These are phyloP conservation scores for Parnassius apollo DNA, from an alignment of 2,888 invertebrate species.

Conservation along the genomic window DNA sequence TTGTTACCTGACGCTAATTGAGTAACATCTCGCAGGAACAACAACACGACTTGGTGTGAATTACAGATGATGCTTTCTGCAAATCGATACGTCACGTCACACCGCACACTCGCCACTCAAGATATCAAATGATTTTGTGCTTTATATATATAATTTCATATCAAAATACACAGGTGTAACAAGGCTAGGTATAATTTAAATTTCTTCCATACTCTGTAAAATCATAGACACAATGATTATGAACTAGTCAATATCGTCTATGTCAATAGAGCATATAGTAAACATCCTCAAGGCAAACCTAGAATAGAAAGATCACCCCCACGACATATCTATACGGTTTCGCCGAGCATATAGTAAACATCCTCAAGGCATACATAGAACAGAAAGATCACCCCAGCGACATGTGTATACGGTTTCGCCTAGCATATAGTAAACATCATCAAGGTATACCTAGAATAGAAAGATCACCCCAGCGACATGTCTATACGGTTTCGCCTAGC, in stretches of 20 bases:
- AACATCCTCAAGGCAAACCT: too few relatives aligned
- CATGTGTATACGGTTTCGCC: background rate
- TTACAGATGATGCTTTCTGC: conserved; percentile 59
- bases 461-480: background rate
- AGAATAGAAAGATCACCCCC: too few relatives aligned
- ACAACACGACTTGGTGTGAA: conserved; percentile 58
- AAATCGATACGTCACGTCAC: conserved; percentile 63
- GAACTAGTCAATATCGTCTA: too few relatives aligned
- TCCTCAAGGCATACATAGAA: too few relatives aligned
- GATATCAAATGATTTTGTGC: conserved; percentile 68
- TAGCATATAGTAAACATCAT: background rate
- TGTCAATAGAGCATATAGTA: too few relatives aligned
- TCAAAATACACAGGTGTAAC: conserved; percentile 17
- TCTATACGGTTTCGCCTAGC: background rate
- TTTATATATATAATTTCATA: conserved; percentile 31
- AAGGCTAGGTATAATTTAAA: background rate
- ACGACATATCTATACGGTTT: too few relatives aligned
- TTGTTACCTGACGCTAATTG: conserved; percentile 57
- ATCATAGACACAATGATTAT: too few relatives aligned
- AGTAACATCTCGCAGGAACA: conserved; percentile 46
- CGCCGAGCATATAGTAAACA: background rate
- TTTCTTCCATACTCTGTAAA: too few relatives aligned
- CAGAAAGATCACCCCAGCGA: background rate
- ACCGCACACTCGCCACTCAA: conserved; percentile 47
- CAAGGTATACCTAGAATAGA: background rate